Conservation (phyloP, 1,140 invertebrate species). For the Anoplophora glabripennis region DNA sequence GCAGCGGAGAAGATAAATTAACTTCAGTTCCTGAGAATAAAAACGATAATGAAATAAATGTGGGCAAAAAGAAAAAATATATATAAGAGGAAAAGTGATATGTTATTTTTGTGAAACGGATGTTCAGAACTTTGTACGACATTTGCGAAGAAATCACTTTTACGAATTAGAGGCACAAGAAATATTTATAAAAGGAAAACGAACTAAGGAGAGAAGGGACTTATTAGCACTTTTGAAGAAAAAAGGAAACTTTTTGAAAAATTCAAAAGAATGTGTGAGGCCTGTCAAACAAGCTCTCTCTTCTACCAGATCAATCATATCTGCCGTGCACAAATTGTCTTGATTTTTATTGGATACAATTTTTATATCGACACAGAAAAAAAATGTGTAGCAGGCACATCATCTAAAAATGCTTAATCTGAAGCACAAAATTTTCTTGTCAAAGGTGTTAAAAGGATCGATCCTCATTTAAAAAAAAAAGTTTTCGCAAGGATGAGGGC, state of each 20-base stretch:
- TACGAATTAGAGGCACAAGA: slow-evolving; percentile 11
- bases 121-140: slow-evolving; percentile 20
- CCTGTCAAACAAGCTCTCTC: slow-evolving; percentile 5
- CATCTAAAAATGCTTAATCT: not conserved
- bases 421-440: slow-evolving; percentile 1
- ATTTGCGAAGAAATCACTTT: slow-evolving; percentile 20
- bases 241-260: slow-evolving; percentile 18
- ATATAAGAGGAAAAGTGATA: slow-evolving; percentile 5
- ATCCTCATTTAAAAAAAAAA: slow-evolving; percentile 22
- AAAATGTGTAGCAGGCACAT: not conserved
- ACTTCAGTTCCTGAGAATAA: no score
- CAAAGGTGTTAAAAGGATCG: slow-evolving; percentile 10
- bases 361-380: slow-evolving; percentile 14
- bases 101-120: slow-evolving; percentile 25
- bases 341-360: slow-evolving; percentile 5
- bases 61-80: slow-evolving; percentile 17
- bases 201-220: slow-evolving; percentile 15
- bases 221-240: slow-evolving; percentile 13
- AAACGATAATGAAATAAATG: no score
- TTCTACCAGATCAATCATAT: not conserved
- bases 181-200: slow-evolving; percentile 9
- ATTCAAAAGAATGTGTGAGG: not conserved
- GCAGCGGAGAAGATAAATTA: no score
- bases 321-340: not conserved
- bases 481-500: slow-evolving; percentile 31